Evolutionary conservation across 2,888 invertebrate genomes (phyloP), one percentile per base, ranked within the genome.

Genomic region (Synergus itoensis): DNA sequence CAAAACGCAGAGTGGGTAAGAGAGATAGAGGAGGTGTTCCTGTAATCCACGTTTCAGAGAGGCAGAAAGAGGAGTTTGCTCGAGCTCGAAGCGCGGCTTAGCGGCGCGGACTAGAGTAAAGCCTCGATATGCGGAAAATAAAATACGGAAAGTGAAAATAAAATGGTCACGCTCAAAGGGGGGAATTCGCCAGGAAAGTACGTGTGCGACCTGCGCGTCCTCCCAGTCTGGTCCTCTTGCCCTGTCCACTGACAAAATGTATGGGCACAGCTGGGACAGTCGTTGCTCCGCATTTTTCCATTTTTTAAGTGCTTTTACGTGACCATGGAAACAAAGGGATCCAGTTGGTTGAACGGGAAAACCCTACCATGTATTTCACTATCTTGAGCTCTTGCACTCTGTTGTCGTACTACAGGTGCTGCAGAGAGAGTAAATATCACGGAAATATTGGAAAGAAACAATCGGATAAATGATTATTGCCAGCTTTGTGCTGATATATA

Each of bases 101-200:
- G 86, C 81, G 85, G 57, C 83, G 77, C 53, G 45, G 48, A 73
- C n/a, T 73, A 36, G 48, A 78, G 36, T 36, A 73, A 73, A 73
- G 21, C 48, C 73, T 81, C 82, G 84, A 84, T 82, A 83, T 80
- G 84, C 83, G 83, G 84, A 86, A 87, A 89, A 88, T 88, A 89
- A 89, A 89, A 88, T 83, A 84, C 84, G 83, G 86, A 89, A 89
- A 89, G 88, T 89, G 89, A 89, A 89, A 89, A 89, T 89, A 89
- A 89, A 89, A 87, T 87, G 87, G 85, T 83, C 87, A 85, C 84
- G 86, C 84, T 84, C 82, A 80, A 77, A 63, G 81, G 81, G 77
- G 82, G 87, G 88, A 88, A 88, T 88, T 87, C 83, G 82, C 82
- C 82, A n/a, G 53, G n/a, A 53, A 53, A 53, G 53, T 53, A 53